phyloP scores from a whole-genome alignment of 2,888 invertebrate species.

The Eudasyphora cyanicolor region DNA sequence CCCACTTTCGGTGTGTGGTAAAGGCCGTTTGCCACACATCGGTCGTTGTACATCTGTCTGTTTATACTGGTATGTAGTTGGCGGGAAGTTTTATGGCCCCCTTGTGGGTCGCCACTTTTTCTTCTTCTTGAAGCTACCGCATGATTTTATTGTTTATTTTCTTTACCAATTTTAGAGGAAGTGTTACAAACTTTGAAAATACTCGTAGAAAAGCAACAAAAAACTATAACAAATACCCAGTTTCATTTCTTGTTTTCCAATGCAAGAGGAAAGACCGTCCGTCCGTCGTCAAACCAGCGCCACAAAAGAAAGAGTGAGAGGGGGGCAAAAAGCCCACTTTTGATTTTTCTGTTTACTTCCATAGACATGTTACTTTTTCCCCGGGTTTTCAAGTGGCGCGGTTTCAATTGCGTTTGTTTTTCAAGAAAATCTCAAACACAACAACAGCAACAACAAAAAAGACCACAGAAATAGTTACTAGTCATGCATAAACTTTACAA shows the following conservation, averaged over 20 bases:
- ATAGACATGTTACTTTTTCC: conserved; percentile 31
- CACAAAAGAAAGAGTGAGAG: background rate
- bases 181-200: no score
- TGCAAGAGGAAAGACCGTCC: conserved; percentile 30
- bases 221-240: conserved; percentile 62
- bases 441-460: conserved; percentile 4
- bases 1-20: no score
- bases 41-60: background rate
- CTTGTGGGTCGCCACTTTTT: background rate
- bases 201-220: conserved; percentile 51
- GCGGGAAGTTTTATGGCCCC: no score
- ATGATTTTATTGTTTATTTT: conserved; percentile 25
- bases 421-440: conserved; percentile 8
- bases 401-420: background rate
- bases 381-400: background rate
- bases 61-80: no score
- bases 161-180: conserved; percentile 65
- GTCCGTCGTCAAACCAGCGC: conserved; percentile 8
- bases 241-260: conserved; percentile 56
- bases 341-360: conserved; percentile 35
- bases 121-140: background rate
- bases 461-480: conserved; percentile 42
- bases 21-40: no score
- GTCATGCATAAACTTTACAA: conserved; percentile 64
- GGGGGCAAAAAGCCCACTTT: conserved; percentile 54